A percentile compares a stretch with the other conserved stretches of the same genome.
These are phyloP conservation scores for Alviniconcha strummeri DNA, from an alignment of 2,888 invertebrate species.

Conservation along the genomic window DNA sequence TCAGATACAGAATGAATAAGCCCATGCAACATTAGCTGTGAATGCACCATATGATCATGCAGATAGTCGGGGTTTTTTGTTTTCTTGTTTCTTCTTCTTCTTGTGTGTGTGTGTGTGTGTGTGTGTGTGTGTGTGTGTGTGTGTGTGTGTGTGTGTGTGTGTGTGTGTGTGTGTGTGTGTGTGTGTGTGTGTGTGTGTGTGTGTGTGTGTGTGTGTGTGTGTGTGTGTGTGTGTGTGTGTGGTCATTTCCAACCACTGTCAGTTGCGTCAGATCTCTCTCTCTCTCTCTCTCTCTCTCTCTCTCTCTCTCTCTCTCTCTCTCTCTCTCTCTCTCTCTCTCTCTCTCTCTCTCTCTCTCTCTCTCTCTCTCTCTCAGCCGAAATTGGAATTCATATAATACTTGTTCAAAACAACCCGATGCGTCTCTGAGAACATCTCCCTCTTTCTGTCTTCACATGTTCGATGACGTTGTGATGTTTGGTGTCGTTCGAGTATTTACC, in stretches of 20 bases:
- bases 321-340: slow-evolving; percentile 21
- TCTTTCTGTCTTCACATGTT: no score
- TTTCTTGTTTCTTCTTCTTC: background rate
- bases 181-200: slow-evolving; percentile 6
- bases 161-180: slow-evolving; percentile 7
- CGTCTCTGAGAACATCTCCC: no score
- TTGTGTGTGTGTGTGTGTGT: background rate
- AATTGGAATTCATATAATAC: background rate
- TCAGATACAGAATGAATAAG: no score
- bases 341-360: slow-evolving; percentile 14
- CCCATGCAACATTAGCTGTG: no score
- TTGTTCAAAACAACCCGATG: no score
- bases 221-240: slow-evolving; percentile 8
- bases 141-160: slow-evolving; percentile 11
- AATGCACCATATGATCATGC: no score
- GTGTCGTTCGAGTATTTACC: no score
- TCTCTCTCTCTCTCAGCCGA: background rate
- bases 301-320: slow-evolving; percentile 22
- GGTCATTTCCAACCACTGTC: background rate
- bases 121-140: slow-evolving; percentile 7
- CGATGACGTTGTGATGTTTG: no score
- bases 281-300: slow-evolving; percentile 15
- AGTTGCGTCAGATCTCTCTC: background rate
- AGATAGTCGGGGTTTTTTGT: no score
- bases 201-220: slow-evolving; percentile 11